Evolutionary conservation across 2,888 invertebrate species (phyloP).

Genomic region (Cantharis lateralis): DNA sequence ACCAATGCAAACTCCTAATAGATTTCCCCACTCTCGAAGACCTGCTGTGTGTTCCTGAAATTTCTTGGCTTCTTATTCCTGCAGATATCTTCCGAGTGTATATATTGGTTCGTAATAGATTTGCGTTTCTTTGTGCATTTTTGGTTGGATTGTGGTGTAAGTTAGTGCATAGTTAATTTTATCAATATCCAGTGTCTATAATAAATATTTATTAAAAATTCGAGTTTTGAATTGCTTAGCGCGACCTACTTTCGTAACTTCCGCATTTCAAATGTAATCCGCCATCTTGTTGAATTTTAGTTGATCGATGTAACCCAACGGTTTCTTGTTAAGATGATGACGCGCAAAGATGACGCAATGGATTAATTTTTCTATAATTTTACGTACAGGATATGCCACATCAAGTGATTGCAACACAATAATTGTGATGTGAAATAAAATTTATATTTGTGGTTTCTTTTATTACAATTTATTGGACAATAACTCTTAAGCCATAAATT

Average conservation of each 20-base stretch:
- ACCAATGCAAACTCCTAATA: conserved; percentile 36
- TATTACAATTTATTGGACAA: neutral
- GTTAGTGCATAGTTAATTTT: conserved; percentile 12
- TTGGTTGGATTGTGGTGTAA: conserved; percentile 8
- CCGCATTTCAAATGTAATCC: conserved; percentile 40
- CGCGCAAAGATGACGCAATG: neutral
- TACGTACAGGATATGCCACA: neutral
- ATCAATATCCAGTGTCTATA: neutral
- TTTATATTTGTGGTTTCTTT: neutral
- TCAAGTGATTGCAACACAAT: neutral
- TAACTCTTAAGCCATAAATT: neutral
- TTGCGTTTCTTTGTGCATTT: conserved; percentile 20
- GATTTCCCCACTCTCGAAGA: conserved; percentile 33
- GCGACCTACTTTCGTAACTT: conserved; percentile 44
- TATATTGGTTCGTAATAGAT: conserved; percentile 20
- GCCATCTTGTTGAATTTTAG: conserved; percentile 41
- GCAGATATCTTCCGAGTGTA: conserved; percentile 31
- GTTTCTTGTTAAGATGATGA: conserved; percentile 13
- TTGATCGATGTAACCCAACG: conserved; percentile 27
- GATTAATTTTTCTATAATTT: conserved; percentile 13
- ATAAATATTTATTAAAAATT: neutral
- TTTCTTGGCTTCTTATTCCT: conserved; percentile 40
- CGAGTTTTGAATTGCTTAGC: neutral
- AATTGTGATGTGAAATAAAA: neutral
- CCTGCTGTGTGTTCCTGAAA: conserved; percentile 36